Conservation (phyloP, 2,888 invertebrate genomes). For the Caenorhabditis angaria region DNA sequence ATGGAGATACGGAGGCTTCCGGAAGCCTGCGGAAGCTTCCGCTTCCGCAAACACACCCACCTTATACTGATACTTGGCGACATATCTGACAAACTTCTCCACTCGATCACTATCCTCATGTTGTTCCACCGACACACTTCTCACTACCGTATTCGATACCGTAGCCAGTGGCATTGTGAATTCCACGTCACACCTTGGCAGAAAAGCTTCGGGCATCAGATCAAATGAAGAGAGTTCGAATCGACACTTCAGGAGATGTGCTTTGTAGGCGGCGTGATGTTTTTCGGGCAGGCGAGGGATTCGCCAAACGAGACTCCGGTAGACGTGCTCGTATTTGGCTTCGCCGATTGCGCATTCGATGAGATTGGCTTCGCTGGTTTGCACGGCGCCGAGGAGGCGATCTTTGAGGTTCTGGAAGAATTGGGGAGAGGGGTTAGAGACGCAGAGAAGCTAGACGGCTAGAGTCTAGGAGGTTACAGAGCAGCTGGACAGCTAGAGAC, state of each 20-base stretch:
- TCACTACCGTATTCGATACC: slow-evolving; percentile 89
- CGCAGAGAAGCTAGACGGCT: too few relatives aligned
- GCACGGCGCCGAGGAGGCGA: slow-evolving; percentile 81
- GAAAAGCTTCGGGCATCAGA: slow-evolving; percentile 91
- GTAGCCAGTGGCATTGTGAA: slow-evolving; percentile 99
- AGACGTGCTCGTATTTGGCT: slow-evolving; percentile 73
- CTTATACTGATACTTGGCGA: slow-evolving; percentile 91
- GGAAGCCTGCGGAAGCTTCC: not conserved
- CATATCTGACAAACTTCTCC: slow-evolving; percentile 95
- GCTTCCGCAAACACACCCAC: too few relatives aligned
- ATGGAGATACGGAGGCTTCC: not conserved
- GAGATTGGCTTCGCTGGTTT: slow-evolving; percentile 86
- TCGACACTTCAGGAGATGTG: slow-evolving; percentile 84
- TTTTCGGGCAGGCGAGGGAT: slow-evolving; percentile 96
- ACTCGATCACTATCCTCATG: slow-evolving; percentile 82
- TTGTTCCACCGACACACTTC: slow-evolving; percentile 79
- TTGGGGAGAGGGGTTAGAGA: not conserved
- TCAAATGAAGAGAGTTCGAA: slow-evolving; percentile 96
- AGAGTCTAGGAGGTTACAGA: too few relatives aligned
- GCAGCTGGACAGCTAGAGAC: too few relatives aligned
- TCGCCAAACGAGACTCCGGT: slow-evolving; percentile 93
- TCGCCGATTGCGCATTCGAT: slow-evolving; percentile 78
- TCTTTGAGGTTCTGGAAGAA: slow-evolving; percentile 70
- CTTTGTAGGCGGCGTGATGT: slow-evolving; percentile 98
- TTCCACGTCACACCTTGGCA: slow-evolving; percentile 87